Conservation (phyloP, 2,113 vertebrate species). For the Anolis sagrei region DNA sequence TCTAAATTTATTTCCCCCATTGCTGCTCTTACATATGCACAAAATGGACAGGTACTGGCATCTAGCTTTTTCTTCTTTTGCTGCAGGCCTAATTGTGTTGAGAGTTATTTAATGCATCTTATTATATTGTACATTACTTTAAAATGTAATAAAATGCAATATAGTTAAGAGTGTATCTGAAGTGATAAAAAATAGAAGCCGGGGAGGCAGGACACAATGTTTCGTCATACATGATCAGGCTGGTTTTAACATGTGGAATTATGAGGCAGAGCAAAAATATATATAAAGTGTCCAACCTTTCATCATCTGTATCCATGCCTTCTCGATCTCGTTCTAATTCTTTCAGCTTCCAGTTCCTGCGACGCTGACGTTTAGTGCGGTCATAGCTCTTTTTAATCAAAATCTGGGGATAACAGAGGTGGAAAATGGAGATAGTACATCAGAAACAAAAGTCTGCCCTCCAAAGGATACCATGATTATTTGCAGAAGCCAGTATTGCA, state of each 20-base stretch:
- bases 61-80: neutral
- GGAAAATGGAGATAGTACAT: neutral
- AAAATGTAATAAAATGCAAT: neutral
- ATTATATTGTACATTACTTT: neutral
- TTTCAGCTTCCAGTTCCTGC: constrained; percentile 95
- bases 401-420: constrained; percentile 74
- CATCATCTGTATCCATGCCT: constrained; percentile 86
- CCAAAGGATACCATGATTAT: neutral
- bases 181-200: neutral
- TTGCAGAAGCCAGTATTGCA: neutral
- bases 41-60: neutral
- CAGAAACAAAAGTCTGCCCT: neutral
- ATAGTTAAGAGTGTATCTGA: neutral
- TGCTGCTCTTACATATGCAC: neutral
- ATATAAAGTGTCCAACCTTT: constrained; percentile 79
- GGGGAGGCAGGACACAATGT: neutral
- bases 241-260: neutral
- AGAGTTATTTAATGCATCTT: neutral
- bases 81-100: neutral
- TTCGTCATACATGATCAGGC: neutral
- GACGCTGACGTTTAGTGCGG: constrained; percentile 84
- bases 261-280: neutral
- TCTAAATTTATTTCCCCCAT: neutral
- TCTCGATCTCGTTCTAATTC: constrained; percentile 88
- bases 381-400: constrained; percentile 97